phyloP scores from a whole-genome alignment of 2,113 vertebrate species.

The Tragelaphus scriptus region DNA sequence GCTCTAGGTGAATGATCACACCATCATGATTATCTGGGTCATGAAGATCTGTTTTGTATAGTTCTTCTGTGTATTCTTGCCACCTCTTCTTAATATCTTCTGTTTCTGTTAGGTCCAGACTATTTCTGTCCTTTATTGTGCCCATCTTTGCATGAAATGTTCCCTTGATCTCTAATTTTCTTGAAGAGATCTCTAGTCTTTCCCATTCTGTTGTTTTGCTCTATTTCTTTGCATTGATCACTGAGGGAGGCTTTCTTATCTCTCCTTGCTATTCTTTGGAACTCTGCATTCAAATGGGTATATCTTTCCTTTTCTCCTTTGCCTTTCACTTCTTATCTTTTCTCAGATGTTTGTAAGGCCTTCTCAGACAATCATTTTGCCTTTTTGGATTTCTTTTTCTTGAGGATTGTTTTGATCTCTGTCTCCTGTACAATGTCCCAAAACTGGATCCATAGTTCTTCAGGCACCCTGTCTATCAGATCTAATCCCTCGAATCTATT shows the following conservation, averaged over 20 bases:
- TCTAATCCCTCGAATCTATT: background rate
- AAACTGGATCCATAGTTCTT: background rate
- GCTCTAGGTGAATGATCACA: background rate
- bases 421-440: background rate
- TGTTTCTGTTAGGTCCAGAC: background rate
- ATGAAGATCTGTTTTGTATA: background rate
- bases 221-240: background rate
- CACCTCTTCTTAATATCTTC: background rate
- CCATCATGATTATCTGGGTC: background rate
- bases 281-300: background rate
- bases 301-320: background rate
- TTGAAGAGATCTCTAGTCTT: background rate
- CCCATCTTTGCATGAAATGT: background rate
- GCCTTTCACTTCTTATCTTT: too few species aligned
- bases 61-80: background rate
- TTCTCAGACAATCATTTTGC: too few species aligned
- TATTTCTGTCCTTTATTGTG: background rate
- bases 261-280: background rate
- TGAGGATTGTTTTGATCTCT: background rate
- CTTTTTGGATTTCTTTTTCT: background rate
- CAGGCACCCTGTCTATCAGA: background rate
- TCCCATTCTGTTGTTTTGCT: background rate
- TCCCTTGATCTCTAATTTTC: background rate
- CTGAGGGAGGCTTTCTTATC: background rate
- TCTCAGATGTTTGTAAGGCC: too few species aligned